Percentiles rank a stretch among this genome's conserved stretches.
phyloP scores from a whole-genome alignment of 2,113 vertebrate species.

The Mormyrus lacerda region DNA sequence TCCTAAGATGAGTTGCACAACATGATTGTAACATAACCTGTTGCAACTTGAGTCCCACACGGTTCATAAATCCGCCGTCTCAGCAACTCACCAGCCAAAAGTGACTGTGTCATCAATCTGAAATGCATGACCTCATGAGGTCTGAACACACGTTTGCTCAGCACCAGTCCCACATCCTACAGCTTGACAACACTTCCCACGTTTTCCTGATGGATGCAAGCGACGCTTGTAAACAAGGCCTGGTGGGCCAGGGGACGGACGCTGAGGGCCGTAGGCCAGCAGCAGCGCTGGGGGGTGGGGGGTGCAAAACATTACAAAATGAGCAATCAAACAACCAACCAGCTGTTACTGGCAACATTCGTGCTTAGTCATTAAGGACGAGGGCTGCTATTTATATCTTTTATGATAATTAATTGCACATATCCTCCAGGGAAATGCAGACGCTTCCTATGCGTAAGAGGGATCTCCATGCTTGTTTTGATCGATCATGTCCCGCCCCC shows the following conservation, averaged over 20 bases:
- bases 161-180: background rate
- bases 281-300: background rate
- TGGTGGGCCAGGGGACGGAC: background rate
- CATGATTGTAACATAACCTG: background rate
- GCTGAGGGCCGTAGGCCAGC: too few relatives aligned
- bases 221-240: background rate
- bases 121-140: background rate
- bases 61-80: background rate
- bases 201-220: background rate
- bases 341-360: conserved; percentile 5
- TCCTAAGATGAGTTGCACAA: background rate
- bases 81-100: background rate
- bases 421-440: conserved; percentile 4
- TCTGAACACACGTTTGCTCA: background rate
- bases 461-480: background rate
- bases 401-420: conserved; percentile 31
- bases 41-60: background rate
- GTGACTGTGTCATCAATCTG: background rate
- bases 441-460: background rate
- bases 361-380: conserved; percentile 13
- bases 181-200: background rate
- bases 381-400: conserved; percentile 26
- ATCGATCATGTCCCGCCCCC: background rate
- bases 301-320: background rate
- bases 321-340: background rate